phyloP scores from a whole-genome alignment of 92 coral and sea anemone species.

The Umimayanthus chanpuru region DNA sequence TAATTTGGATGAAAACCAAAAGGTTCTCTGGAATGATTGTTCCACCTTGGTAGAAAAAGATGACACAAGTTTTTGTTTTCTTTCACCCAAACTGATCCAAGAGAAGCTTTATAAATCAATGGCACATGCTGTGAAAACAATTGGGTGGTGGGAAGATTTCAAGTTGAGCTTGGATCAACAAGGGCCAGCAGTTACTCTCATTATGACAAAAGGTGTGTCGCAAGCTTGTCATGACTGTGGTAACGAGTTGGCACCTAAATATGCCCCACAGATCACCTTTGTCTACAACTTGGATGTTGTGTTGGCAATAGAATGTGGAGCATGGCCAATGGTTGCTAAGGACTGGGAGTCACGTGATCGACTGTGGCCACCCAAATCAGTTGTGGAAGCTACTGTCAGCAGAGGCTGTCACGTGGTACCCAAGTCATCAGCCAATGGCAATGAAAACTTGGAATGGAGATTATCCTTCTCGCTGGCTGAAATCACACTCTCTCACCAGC shows the following conservation, averaged over 20 bases:
- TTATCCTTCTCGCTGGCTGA: slow-evolving; percentile 64
- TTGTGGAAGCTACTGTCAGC: slow-evolving; percentile 9
- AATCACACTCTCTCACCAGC: slow-evolving; percentile 22
- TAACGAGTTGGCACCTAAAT: slow-evolving; percentile 14
- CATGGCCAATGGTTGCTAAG: slow-evolving; percentile 48
- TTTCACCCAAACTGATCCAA: slow-evolving; percentile 2
- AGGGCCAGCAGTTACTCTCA: slow-evolving; percentile 21
- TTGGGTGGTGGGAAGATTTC: slow-evolving; percentile 15
- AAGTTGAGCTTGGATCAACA: not conserved
- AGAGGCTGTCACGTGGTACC: slow-evolving; percentile 53
- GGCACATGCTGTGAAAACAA: not conserved
- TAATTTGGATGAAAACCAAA: not conserved
- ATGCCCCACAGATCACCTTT: not conserved
- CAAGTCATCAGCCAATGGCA: slow-evolving; percentile 40
- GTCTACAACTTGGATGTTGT: slow-evolving; percentile 38
- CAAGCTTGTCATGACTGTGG: slow-evolving; percentile 18
- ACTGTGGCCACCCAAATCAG: slow-evolving; percentile 42
- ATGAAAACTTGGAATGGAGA: slow-evolving; percentile 60
- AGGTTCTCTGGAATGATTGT: not conserved
- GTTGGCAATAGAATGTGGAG: slow-evolving; percentile 46
- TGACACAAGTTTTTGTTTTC: not conserved
- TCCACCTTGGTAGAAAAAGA: not conserved
- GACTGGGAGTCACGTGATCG: slow-evolving; percentile 42
- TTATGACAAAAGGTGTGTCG: slow-evolving; percentile 2
- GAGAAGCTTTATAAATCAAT: slow-evolving; percentile 1